Base-by-base conservation (phyloP, 2,797 vertebrate species). In the Capromys pilorides region DNA sequence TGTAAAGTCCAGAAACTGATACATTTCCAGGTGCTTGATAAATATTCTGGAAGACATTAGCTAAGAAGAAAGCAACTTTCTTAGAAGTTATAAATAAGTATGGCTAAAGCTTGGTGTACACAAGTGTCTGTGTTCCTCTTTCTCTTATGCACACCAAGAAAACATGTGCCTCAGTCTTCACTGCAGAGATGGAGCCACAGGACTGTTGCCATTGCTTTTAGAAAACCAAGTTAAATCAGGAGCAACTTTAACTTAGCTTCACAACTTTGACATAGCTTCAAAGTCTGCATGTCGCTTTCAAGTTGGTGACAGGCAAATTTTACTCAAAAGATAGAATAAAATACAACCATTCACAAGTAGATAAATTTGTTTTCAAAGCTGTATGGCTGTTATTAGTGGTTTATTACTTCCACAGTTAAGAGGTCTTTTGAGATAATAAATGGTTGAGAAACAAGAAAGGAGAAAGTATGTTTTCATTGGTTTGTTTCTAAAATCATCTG, bases 221-320 rank as follows among this genome's bases (percentile, higher is more conserved):
- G 61, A 80, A 22, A 75, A 77, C 75, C 49, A 90, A 75, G 45
- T 51, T 83, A 78, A 90, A 86, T 3, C 16, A 79, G n/a, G 67
- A 82, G 28, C 69, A 82, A 87, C 19, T 87, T 90, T 75, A 86
- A 87, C 64, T 87, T 62, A 73, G 54, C 41, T 86, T 90, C 59
- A 59, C 71, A 82, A 84, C 11, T 69, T 84, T 84, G 77, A 84
- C 59, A 90, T 57, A 67, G 61, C 39, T 83, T 92, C 64, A 59
- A 84, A 95, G 33, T 79, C 86, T 75, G 49, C 57, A 49, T 78
- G 94, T 94, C 36, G 33, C 18, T 80, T 93, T 86, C 57, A 86
- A 66, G 78, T 75, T 79, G 77, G 31, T 71, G 36, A 95, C 33
- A 67, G 67, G 59, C 28, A 89, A 79, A 79, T 95, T 93, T 93